A percentile compares a stretch with the other conserved stretches of the same genome.
phyloP scores from a whole-genome alignment of 64 coral and sea anemone genomes.

The Hydrozoanthus tunicans region DNA sequence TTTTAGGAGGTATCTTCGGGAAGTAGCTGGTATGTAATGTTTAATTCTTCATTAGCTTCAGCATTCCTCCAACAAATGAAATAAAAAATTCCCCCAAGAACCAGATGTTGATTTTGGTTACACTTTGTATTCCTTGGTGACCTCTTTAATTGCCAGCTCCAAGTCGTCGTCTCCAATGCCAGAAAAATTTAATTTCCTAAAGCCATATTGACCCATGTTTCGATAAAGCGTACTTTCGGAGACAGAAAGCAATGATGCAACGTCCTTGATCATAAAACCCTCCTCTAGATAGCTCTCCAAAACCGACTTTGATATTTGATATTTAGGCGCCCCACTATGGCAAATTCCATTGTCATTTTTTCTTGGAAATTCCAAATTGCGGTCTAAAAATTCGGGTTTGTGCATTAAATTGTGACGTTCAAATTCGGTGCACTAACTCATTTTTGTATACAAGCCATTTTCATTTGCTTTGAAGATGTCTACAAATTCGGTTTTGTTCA shows the following conservation, averaged over 20 bases:
- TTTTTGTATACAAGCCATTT: too few relatives aligned
- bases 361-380: too few relatives aligned
- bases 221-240: slow-evolving; percentile 65
- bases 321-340: slow-evolving; percentile 31
- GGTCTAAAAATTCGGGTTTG: too few relatives aligned
- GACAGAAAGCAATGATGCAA: slow-evolving; percentile 51
- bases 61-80: not conserved
- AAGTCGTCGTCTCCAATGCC: slow-evolving; percentile 25
- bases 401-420: too few relatives aligned
- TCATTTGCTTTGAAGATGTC: too few relatives aligned
- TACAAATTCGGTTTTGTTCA: too few relatives aligned
- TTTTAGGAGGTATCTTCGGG: slow-evolving; percentile 21
- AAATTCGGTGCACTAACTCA: too few relatives aligned
- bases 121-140: slow-evolving; percentile 8
- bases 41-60: slow-evolving; percentile 17
- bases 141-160: not conserved
- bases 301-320: slow-evolving; percentile 46
- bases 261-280: slow-evolving; percentile 49
- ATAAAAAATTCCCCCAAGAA: too few relatives aligned
- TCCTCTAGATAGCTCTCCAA: slow-evolving; percentile 62
- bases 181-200: slow-evolving; percentile 60
- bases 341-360: too few relatives aligned
- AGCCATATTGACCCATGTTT: slow-evolving; percentile 57
- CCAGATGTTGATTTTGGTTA: too few relatives aligned
- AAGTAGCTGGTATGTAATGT: slow-evolving; percentile 23